A percentile compares a stretch with the other conserved stretches of the same genome.
phyloP scores from a whole-genome alignment of 2,888 invertebrate genomes.

The Nowickia ferox region DNA sequence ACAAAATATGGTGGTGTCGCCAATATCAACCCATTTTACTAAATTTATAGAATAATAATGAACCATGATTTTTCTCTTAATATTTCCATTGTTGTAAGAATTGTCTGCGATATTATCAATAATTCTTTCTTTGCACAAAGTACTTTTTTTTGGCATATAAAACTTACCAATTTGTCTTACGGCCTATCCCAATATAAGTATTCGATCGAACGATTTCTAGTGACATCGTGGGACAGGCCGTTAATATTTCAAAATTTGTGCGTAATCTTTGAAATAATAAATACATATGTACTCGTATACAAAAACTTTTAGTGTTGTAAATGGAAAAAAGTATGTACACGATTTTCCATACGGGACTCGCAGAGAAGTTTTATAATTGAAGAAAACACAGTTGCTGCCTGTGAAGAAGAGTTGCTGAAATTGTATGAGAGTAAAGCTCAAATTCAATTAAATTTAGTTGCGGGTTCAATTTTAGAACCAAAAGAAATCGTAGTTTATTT shows the following conservation, averaged over 20 bases:
- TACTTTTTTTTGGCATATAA: slow-evolving; percentile 13
- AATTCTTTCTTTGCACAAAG: slow-evolving; percentile 1
- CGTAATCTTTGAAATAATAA: slow-evolving; percentile 13
- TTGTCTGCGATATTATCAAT: background rate
- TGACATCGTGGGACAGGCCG: too few species aligned
- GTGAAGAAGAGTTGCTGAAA: background rate
- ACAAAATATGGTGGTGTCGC: background rate
- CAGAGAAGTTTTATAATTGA: too few species aligned
- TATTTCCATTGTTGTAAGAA: slow-evolving; percentile 12
- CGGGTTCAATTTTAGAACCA: slow-evolving; percentile 1
- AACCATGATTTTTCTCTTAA: slow-evolving; percentile 8
- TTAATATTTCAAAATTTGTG: slow-evolving; percentile 8
- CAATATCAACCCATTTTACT: slow-evolving; percentile 5
- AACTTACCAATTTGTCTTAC: slow-evolving; percentile 9
- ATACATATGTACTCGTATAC: too few species aligned
- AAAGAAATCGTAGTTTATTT: background rate
- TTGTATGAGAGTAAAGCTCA: background rate
- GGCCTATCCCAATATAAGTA: too few species aligned
- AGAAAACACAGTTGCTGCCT: background rate
- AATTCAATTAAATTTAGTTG: background rate
- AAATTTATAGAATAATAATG: slow-evolving; percentile 9
- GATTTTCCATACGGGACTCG: background rate
- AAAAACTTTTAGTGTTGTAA: background rate
- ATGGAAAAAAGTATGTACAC: slow-evolving; percentile 2
- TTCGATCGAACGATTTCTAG: too few species aligned